A percentile compares a stretch with the other conserved stretches of the same genome.
These are phyloP conservation scores for Pogonognathellus flavescens DNA, from an alignment of 1,140 invertebrate species.

Conservation along the genomic window DNA sequence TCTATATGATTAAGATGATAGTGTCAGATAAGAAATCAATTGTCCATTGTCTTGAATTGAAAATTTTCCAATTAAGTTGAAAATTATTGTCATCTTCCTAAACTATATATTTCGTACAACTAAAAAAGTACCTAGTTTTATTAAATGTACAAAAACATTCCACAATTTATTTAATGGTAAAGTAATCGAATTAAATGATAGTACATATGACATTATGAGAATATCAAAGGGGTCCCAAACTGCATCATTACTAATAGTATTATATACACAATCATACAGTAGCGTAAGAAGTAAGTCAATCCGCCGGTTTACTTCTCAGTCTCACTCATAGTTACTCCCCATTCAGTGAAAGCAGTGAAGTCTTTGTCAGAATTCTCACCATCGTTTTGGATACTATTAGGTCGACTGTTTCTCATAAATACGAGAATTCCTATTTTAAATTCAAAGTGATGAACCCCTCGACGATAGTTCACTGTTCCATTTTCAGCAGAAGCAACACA, in stretches of 20 bases:
- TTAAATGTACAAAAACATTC: no score
- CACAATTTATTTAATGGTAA: no score
- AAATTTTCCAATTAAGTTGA: no score
- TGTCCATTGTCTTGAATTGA: no score
- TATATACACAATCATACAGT: not conserved
- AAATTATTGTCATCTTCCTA: no score
- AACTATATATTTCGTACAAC: no score
- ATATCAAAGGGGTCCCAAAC: no score
- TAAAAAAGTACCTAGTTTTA: no score
- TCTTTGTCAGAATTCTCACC: conserved; percentile 70
- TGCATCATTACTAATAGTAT: not conserved
- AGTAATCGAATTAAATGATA: no score
- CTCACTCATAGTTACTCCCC: conserved; percentile 77
- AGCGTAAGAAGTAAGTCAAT: not conserved
- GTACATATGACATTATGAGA: no score
- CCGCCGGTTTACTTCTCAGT: conserved; percentile 69
- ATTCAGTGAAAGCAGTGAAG: conserved; percentile 78
- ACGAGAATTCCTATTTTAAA: conserved; percentile 84
- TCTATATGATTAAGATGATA: no score
- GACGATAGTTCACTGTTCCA: conserved; percentile 73
- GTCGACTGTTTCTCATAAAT: conserved; percentile 47
- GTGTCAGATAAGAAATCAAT: no score
- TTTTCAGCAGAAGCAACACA: conserved; percentile 55
- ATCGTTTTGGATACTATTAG: conserved; percentile 67
- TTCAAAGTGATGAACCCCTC: conserved; percentile 95